Conservation (phyloP, 2,797 vertebrate species). For the Acrossocheilus wenchowensis region DNA sequence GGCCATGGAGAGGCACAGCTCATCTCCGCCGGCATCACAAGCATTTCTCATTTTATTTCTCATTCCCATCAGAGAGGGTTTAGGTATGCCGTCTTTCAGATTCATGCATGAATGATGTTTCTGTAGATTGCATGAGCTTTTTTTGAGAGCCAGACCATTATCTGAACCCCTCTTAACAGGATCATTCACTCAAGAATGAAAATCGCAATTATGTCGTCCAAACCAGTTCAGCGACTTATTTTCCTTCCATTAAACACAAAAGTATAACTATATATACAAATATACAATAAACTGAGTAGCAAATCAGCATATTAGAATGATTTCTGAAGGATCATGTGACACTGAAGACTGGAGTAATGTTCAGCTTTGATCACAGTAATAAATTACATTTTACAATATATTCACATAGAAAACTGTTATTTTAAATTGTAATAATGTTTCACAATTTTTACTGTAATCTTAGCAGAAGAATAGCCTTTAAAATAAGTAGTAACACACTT, state of each 20-base stretch:
- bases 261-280: background rate
- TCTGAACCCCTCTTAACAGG: background rate
- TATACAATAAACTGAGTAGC: background rate
- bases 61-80: background rate
- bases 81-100: background rate
- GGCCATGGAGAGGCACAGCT: background rate
- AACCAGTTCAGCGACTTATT: background rate
- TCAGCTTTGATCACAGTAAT: background rate
- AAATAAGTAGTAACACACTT: background rate
- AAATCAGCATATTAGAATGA: background rate
- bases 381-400: background rate
- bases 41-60: background rate
- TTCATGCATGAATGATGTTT: background rate
- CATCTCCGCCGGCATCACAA: background rate
- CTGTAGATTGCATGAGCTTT: background rate
- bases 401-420: background rate
- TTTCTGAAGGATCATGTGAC: slow-evolving; percentile 4
- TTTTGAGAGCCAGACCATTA: background rate
- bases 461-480: background rate
- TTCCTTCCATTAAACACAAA: background rate
- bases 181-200: background rate
- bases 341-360: background rate
- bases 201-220: background rate
- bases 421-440: background rate
- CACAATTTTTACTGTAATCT: background rate